Base-by-base conservation (phyloP, 2,888 invertebrate genomes). In the Eristalinus sepulchralis region DNA sequence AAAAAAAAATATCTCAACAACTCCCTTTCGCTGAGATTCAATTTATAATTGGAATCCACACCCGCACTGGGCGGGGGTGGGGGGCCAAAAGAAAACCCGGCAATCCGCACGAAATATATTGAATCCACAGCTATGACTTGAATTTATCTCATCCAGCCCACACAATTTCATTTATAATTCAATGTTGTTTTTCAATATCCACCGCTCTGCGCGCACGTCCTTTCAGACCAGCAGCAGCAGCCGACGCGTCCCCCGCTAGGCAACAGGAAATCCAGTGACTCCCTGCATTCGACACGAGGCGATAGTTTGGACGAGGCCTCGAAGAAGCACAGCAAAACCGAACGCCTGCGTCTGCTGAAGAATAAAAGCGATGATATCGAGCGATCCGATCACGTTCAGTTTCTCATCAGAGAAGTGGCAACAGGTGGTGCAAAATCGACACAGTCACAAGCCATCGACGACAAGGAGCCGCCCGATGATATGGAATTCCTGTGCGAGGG, bases 301-400 rank as follows among this genome's bases (percentile, higher is more conserved):
- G 91, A 90, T 57, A 91, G 91, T 88, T 90, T 92, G 66, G 92
- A 92, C 73, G 90, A 90, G 68, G 89, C 89, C 34, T 88, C 89
- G 34, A 90, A 91, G 77, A 91, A 91, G 88, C 91, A 90, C 73
- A 91, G 90, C 78, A 92, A 92, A 87, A 90, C 90, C 71, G 89
- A 89, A 77, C 88, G 89, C 9, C 88, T 92, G 81, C 91, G 92
- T 24, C 88, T 92, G 57, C 88, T 92, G 8, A 92, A 92, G 87
- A 92, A 92, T 88, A 92, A 92, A 88, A 92, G 92, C 77, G 92
- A 92, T 88, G 92, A 92, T 89, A 92, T 92, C 88, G 93, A 93
- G 89, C 91, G 91, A 67, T 96, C 96, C 86, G 98, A 98, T 92
- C 98, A 98, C 91, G 97, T 97, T 0, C 97, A 97, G 93, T 98